A percentile compares a stretch with the other conserved stretches of the same genome.
These are phyloP conservation scores for Hyles lineata DNA, from an alignment of 2,888 invertebrate genomes.

Conservation along the genomic window DNA sequence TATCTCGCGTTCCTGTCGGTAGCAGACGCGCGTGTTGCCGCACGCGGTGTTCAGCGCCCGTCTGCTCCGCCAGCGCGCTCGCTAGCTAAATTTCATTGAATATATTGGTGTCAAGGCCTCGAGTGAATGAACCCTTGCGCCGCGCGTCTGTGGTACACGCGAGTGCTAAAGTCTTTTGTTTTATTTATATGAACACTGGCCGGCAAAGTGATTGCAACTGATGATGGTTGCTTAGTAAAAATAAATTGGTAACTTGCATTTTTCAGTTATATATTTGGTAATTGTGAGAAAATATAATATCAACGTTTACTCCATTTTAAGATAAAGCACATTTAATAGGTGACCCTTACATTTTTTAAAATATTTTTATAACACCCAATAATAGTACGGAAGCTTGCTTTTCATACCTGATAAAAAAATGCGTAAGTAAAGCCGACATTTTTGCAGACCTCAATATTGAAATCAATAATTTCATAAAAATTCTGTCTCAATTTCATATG, in stretches of 20 bases:
- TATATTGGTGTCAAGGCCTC: slow-evolving; percentile 64
- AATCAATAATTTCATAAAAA: neutral
- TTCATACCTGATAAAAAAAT: too few relatives aligned
- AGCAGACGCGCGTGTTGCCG: slow-evolving; percentile 14
- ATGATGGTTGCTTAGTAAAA: neutral
- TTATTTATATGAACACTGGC: neutral
- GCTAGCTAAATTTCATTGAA: slow-evolving; percentile 59
- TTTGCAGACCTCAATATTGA: too few relatives aligned
- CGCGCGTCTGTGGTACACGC: slow-evolving; percentile 30
- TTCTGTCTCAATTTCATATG: neutral
- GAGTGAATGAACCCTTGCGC: slow-evolving; percentile 66
- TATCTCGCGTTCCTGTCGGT: neutral
- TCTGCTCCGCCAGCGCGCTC: slow-evolving; percentile 17
- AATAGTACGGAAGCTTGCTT: too few relatives aligned
- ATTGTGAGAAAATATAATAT: neutral
- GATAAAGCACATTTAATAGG: too few relatives aligned
- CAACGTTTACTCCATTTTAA: too few relatives aligned
- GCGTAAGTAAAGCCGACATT: too few relatives aligned
- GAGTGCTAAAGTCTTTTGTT: slow-evolving; percentile 5
- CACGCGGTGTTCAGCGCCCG: slow-evolving; percentile 17
- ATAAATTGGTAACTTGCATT: neutral
- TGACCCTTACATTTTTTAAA: too few relatives aligned
- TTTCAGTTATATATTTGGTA: neutral
- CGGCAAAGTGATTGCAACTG: neutral
- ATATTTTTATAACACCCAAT: too few relatives aligned